Percentiles rank a stretch among this genome's conserved stretches.
Evolutionary conservation across 2,113 vertebrate species (phyloP).

Genomic region (Heptranchias perlo): DNA sequence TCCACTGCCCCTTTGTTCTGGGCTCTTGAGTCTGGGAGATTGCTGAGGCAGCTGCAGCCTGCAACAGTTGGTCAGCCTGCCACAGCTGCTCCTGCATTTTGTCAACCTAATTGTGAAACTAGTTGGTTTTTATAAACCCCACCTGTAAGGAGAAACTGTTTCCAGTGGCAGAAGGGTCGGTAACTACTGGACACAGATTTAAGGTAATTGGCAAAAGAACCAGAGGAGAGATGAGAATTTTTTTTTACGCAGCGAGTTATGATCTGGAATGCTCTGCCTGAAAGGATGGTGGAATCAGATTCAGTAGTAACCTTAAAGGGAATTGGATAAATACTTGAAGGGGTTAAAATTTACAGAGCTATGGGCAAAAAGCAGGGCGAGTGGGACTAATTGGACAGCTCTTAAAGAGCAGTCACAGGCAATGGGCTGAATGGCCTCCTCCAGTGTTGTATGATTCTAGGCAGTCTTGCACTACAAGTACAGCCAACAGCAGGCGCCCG

Average conservation of each 20-base stretch:
- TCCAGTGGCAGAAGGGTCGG: neutral
- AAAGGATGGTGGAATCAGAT: neutral
- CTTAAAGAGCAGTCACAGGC: neutral
- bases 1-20: neutral
- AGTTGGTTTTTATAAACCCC: neutral
- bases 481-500: neutral
- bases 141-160: neutral
- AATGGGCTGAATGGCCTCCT: neutral
- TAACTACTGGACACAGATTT: neutral
- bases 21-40: neutral
- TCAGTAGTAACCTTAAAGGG: neutral
- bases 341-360: neutral
- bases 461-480: neutral
- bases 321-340: too few species aligned
- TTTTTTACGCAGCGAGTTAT: neutral
- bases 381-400: neutral
- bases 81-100: neutral
- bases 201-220: neutral
- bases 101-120: neutral
- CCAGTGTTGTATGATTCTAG: neutral
- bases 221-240: neutral
- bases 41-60: neutral
- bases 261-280: neutral
- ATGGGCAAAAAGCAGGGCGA: neutral
- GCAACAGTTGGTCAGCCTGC: neutral